These are phyloP conservation scores for Metaphire vulgaris DNA, from an alignment of 1,140 invertebrate genomes.

Conservation along the genomic window DNA sequence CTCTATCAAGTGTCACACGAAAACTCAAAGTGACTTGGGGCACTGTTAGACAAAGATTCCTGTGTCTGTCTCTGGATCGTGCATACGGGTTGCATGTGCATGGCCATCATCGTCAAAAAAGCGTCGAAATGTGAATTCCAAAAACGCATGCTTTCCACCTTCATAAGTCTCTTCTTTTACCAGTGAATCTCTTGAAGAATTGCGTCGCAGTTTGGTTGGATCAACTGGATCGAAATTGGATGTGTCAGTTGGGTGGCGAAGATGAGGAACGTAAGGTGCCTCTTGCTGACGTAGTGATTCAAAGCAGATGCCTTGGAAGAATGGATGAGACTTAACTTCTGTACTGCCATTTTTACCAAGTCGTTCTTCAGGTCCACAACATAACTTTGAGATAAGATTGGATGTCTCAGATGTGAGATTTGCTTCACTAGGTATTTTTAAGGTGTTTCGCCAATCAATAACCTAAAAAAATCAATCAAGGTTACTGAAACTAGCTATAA, in stretches of 20 bases:
- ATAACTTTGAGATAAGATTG: slow-evolving; percentile 85
- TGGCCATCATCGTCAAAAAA: slow-evolving; percentile 71
- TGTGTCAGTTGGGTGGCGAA: slow-evolving; percentile 89
- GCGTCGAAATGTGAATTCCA: slow-evolving; percentile 96
- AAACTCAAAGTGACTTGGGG: too few relatives aligned
- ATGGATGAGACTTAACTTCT: slow-evolving; percentile 89
- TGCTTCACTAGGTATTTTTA: slow-evolving; percentile 76
- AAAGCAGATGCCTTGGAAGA: slow-evolving; percentile 83
- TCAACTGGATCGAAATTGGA: slow-evolving; percentile 66
- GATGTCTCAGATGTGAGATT: slow-evolving; percentile 71
- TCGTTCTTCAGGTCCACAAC: slow-evolving; percentile 76
- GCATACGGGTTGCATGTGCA: neutral
- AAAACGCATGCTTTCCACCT: slow-evolving; percentile 79
- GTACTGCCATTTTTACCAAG: slow-evolving; percentile 80
- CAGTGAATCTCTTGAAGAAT: slow-evolving; percentile 59
- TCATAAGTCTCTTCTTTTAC: neutral
- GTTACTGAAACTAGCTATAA: neutral
- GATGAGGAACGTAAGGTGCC: slow-evolving; percentile 86
- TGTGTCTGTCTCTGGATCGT: neutral
- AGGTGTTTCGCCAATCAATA: slow-evolving; percentile 83
- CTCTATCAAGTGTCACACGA: too few relatives aligned
- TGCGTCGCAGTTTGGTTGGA: slow-evolving; percentile 61
- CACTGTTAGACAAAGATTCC: neutral
- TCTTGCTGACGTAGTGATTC: slow-evolving; percentile 71
- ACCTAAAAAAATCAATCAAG: slow-evolving; percentile 61